Percentiles rank a stretch among this genome's conserved stretches.
phyloP scores from a whole-genome alignment of 2,797 vertebrate genomes.

The Taenioides sp. region DNA sequence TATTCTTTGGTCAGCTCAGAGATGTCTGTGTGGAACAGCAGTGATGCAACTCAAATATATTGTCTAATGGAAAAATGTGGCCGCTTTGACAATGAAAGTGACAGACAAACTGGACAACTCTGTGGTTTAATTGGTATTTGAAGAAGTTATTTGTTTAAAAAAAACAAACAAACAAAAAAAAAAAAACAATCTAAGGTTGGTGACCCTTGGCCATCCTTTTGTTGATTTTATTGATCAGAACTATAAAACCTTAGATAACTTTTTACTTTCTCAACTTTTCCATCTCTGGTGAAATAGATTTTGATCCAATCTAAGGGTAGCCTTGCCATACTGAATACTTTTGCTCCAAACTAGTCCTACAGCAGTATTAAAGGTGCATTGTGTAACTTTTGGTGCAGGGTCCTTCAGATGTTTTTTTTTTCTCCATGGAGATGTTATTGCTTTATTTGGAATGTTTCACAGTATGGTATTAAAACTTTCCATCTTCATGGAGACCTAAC shows the following conservation, averaged over 20 bases:
- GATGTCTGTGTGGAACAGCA: constrained; percentile 22
- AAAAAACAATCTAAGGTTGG: neutral
- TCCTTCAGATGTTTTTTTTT: too few relatives aligned
- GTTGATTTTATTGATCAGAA: constrained; percentile 1
- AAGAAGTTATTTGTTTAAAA: neutral
- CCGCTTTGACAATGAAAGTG: neutral
- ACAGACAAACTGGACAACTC: neutral
- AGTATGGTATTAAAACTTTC: too few relatives aligned
- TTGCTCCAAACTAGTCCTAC: neutral
- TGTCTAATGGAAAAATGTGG: constrained; percentile 7
- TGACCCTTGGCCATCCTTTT: neutral
- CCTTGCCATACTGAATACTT: neutral
- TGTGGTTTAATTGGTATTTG: neutral
- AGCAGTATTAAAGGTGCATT: neutral
- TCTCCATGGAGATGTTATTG: too few relatives aligned
- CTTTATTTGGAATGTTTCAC: too few relatives aligned
- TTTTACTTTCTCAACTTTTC: neutral
- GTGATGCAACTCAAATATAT: constrained; percentile 46
- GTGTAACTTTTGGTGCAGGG: too few relatives aligned
- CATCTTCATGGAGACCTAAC: too few relatives aligned
- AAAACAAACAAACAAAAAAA: neutral
- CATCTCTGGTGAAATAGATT: neutral
- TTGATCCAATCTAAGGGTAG: neutral
- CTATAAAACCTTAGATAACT: neutral
- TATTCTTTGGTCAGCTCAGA: constrained; percentile 20